A percentile compares a stretch with the other conserved stretches of the same genome.
Conservation (phyloP, 2,888 invertebrate genomes). For the Keiferia lycopersicella region DNA sequence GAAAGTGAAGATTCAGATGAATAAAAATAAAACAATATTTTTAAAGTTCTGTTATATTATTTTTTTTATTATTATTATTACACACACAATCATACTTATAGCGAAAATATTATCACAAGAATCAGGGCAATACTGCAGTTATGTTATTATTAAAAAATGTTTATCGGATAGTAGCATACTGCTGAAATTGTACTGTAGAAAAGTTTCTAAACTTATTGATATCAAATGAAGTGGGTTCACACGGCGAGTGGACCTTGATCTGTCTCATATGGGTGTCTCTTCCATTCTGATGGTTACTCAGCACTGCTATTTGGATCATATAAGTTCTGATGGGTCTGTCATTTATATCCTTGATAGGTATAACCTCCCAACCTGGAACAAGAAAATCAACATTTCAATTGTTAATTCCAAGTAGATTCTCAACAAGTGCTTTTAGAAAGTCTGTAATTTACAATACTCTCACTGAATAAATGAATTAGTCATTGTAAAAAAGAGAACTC, state of each 20-base stretch:
- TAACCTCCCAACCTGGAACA: slow-evolving; percentile 93
- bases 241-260: slow-evolving; percentile 96
- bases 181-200: slow-evolving; percentile 90
- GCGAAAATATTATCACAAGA: neutral
- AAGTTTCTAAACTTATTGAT: slow-evolving; percentile 89
- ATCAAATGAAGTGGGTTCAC: slow-evolving; percentile 83
- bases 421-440: too few species aligned
- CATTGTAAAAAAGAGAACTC: too few species aligned
- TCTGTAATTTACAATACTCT: too few species aligned
- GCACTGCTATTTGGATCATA: slow-evolving; percentile 97
- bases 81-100: neutral
- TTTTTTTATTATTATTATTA: neutral
- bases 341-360: slow-evolving; percentile 93
- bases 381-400: neutral
- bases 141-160: slow-evolving; percentile 17
- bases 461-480: too few species aligned
- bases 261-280: slow-evolving; percentile 98
- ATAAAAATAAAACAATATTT: slow-evolving; percentile 9
- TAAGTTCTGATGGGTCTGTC: slow-evolving; percentile 95
- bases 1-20: slow-evolving; percentile 81
- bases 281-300: slow-evolving; percentile 99
- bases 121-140: neutral
- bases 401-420: too few species aligned
- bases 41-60: neutral
- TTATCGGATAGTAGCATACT: slow-evolving; percentile 90